These are phyloP conservation scores for Uropetala carovei DNA, from an alignment of 2,888 invertebrate species.

Conservation along the genomic window DNA sequence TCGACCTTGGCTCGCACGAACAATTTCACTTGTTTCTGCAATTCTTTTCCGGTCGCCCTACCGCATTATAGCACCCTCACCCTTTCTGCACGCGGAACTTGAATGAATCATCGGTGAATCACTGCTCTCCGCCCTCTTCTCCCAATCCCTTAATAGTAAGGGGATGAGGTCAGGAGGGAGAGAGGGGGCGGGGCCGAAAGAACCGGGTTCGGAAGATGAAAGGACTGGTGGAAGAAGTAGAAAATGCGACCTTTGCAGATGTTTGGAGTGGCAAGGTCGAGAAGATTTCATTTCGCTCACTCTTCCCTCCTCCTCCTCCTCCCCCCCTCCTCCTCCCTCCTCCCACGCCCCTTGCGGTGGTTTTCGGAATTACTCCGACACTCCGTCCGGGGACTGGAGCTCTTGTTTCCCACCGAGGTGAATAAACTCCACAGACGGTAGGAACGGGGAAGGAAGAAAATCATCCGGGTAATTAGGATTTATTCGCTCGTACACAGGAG, in stretches of 20 bases:
- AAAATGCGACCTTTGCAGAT: constrained; percentile 3
- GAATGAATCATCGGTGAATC: constrained; percentile 49
- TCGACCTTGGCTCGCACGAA: not conserved
- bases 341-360: not conserved
- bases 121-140: not conserved
- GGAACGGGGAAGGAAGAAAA: not conserved
- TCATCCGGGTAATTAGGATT: not conserved
- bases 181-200: not conserved
- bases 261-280: not conserved
- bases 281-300: not conserved
- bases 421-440: not conserved
- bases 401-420: not conserved
- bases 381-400: not conserved
- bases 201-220: not conserved
- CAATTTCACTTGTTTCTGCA: not conserved
- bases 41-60: not conserved
- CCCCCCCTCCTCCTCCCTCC: too few species aligned
- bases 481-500: not conserved
- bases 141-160: not conserved
- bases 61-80: too few species aligned
- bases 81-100: not conserved
- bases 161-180: not conserved
- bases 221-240: not conserved
- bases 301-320: too few species aligned
- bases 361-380: not conserved